Evolutionary conservation across 2,797 vertebrate genomes (phyloP).

Genomic region (Phaenicophaeus curvirostris): DNA sequence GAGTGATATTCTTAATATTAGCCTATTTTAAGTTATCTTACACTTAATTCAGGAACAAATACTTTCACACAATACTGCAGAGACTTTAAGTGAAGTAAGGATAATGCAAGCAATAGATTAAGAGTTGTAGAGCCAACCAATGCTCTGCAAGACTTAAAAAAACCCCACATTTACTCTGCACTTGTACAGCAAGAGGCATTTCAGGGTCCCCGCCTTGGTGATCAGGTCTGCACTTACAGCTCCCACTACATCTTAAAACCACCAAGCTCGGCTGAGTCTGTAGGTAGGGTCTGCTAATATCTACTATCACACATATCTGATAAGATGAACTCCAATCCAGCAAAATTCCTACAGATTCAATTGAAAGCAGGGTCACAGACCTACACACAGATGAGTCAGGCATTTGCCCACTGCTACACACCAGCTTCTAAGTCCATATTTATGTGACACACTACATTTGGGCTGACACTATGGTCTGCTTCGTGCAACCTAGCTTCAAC

Average conservation of each 20-base stretch:
- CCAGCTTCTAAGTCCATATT: not conserved
- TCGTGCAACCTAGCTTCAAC: not conserved
- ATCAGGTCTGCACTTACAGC: not conserved
- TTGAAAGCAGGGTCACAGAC: not conserved
- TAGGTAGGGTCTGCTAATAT: not conserved
- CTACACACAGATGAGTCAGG: not conserved
- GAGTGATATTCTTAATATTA: not conserved
- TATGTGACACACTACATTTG: too few relatives aligned
- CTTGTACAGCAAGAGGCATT: fast-evolving
- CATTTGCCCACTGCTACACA: not conserved
- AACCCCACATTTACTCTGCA: not conserved
- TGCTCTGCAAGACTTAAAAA: not conserved
- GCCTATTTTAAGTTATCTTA: not conserved
- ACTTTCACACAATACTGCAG: not conserved
- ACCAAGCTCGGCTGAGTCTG: not conserved
- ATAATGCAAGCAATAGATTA: not conserved
- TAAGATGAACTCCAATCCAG: not conserved
- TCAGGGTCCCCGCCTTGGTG: not conserved
- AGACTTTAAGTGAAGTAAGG: not conserved
- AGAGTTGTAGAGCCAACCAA: not conserved
- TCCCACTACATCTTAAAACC: not conserved
- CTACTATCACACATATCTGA: not conserved
- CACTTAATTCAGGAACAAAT: not conserved
- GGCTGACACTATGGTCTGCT: not conserved
- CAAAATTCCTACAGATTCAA: not conserved